Base-by-base conservation (phyloP, 2,113 vertebrate genomes). In the Nansenia antarctica region DNA sequence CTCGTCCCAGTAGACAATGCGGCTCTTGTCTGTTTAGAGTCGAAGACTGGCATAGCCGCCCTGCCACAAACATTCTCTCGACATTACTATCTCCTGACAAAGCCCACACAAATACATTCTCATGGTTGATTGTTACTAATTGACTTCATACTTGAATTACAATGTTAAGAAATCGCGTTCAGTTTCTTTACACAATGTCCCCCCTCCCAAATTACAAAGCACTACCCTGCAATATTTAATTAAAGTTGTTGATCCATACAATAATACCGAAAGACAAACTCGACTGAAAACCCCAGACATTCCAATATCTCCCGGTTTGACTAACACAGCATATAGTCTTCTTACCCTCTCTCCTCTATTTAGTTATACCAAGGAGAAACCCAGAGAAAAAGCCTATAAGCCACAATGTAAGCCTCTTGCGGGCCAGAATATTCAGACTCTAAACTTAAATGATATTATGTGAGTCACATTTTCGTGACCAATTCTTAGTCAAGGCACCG, bases 391-490 rank as follows among this genome's bases (percentile, higher is more conserved):
- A 74, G 62, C 63, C 20, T 35, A 37, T 67, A 54, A 74, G 66
- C 76, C 66, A 20, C 59, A 45, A 27, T 65, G 53, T 69, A 74
- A 81, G 71, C 62, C 62, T 32, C 70, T 67, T 58, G 20, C 26
- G 42, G 39, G 58, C 65, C 47, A 34, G 30, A 52, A 7, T 7
- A 65, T 54, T 65, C 6, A 62, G 70, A 59, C 66, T 4, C 8
- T 0, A n/a, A 62, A 47, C 70, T 68, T 74, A 54, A 70, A 67
- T 77, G 34, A 60, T 75, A 80, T 60, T 72, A 53, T 67, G 66
- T 60, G 55, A 73, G 62, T 69, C 77, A 65, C 68, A 65, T 76
- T 67, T n/a, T 52, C 9, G 12, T 65, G 72, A 78, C 62, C 60
- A 29, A n/a, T 62, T 62, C 62, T 53, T 9, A 2, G 47, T 42